These are phyloP conservation scores for Nebria ingens DNA, from an alignment of 1,140 invertebrate genomes.

Conservation along the genomic window DNA sequence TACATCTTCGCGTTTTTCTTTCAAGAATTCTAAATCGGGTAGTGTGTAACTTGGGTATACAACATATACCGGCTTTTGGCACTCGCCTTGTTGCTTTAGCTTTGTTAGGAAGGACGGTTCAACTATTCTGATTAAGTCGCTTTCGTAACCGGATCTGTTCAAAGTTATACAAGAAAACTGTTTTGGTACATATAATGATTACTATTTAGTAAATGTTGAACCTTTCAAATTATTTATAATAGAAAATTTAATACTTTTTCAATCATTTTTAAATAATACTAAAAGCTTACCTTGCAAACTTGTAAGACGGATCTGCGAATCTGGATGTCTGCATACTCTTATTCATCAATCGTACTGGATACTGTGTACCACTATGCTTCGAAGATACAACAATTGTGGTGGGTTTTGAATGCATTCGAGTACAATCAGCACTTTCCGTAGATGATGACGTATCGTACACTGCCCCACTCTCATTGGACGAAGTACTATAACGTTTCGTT, in stretches of 20 bases:
- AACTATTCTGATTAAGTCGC: conserved; percentile 42
- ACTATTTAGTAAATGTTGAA: conserved; percentile 20
- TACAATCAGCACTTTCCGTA: conserved; percentile 37
- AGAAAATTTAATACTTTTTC: no score
- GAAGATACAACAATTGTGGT: conserved; percentile 34
- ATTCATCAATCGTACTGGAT: conserved; percentile 50
- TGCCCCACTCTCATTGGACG: not conserved
- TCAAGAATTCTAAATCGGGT: conserved; percentile 78
- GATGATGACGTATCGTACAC: conserved; percentile 31
- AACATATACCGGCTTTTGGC: conserved; percentile 70
- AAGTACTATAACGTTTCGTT: not conserved
- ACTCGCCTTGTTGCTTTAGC: conserved; percentile 47
- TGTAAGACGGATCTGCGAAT: no score
- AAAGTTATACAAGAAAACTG: no score
- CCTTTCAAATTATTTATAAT: conserved; percentile 28
- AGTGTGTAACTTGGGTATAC: conserved; percentile 86
- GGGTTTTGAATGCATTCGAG: conserved; percentile 33
- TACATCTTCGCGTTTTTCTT: conserved; percentile 48
- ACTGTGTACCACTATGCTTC: conserved; percentile 42
- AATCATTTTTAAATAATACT: no score
- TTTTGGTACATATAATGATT: conserved; percentile 18
- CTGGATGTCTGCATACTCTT: conserved; percentile 61
- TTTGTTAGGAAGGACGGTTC: conserved; percentile 55
- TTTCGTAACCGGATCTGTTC: conserved; percentile 23
- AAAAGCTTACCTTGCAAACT: no score